phyloP scores from a whole-genome alignment of 2,888 invertebrate species.

The Resseliella maxima region DNA sequence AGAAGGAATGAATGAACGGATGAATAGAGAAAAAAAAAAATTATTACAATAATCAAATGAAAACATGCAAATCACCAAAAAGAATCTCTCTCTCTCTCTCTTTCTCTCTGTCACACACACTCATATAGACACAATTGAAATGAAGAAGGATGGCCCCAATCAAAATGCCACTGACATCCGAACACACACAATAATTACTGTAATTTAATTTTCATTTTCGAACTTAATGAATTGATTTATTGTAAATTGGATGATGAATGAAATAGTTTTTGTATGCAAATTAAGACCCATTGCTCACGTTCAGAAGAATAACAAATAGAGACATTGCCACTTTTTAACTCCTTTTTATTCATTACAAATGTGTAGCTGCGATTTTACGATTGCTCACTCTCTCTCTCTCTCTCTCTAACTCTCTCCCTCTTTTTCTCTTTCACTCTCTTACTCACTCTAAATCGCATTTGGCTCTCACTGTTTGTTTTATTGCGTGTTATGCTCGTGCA shows the following conservation, averaged over 20 bases:
- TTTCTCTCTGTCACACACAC: too few relatives aligned
- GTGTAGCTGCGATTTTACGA: neutral
- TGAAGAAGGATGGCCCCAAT: neutral
- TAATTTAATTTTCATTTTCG: conserved; percentile 23
- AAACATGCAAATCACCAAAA: conserved; percentile 46
- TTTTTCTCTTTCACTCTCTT: neutral
- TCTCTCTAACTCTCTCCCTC: neutral
- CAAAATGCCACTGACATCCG: conserved; percentile 2
- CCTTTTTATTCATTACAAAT: neutral
- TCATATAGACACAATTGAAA: neutral
- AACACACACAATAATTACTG: neutral
- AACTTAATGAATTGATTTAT: conserved; percentile 53
- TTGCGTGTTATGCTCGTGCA: conserved; percentile 20
- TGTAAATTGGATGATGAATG: conserved; percentile 41
- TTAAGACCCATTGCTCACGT: neutral
- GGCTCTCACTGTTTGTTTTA: neutral
- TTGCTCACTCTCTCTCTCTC: neutral
- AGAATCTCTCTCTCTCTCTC: neutral
- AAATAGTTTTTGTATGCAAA: conserved; percentile 45
- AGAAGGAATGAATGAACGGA: neutral
- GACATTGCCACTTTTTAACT: neutral
- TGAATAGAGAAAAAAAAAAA: too few relatives aligned
- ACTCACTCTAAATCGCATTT: neutral
- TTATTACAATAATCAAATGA: neutral
- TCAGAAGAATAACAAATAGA: conserved; percentile 12